Conservation (phyloP, 2,888 invertebrate species). For the Cheilosia pagana region DNA sequence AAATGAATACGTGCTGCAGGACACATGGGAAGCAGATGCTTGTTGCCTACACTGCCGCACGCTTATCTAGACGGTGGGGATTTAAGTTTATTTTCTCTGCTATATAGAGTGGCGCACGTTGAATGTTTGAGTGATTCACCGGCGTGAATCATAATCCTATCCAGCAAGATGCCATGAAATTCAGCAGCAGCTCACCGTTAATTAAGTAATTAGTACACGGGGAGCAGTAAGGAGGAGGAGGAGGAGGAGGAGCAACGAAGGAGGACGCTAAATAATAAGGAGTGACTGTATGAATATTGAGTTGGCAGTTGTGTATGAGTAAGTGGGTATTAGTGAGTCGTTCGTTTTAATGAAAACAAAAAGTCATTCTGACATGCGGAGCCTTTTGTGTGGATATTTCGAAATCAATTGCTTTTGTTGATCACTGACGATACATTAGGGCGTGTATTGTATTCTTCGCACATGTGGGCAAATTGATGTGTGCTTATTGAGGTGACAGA, state of each 20-base stretch:
- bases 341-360: background rate
- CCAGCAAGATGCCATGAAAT: conserved; percentile 26
- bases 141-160: no score
- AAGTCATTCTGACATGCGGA: conserved; percentile 7
- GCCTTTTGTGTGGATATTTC: background rate
- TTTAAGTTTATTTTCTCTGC: background rate
- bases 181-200: conserved; percentile 48
- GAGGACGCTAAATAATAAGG: conserved; percentile 1
- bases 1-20: conserved; percentile 52
- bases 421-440: no score
- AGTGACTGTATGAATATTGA: conserved; percentile 34
- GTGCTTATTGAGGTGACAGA: no score
- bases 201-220: conserved; percentile 51
- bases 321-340: background rate
- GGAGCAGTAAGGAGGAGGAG: conserved; percentile 29
- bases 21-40: conserved; percentile 46
- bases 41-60: background rate
- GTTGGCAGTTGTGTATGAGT: background rate
- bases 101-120: background rate
- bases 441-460: no score
- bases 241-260: conserved; percentile 5
- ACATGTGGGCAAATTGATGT: no score
- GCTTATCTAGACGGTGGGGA: background rate
- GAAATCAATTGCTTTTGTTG: no score
- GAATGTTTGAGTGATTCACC: conserved; percentile 6